Conservation (phyloP, 1,140 invertebrate species). For the Conus ventricosus region DNA sequence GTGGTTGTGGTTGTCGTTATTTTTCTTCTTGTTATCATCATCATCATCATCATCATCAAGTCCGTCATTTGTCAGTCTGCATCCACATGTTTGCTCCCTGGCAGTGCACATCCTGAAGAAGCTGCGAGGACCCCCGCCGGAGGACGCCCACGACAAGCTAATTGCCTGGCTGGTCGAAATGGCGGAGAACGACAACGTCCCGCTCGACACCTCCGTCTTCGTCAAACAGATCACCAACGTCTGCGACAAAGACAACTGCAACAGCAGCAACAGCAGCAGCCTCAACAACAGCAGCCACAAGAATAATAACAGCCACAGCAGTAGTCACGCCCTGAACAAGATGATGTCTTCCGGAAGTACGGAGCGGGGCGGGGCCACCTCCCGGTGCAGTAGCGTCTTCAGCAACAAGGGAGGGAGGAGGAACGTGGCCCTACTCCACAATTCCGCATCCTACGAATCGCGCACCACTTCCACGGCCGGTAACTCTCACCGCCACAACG, state of each 20-base stretch:
- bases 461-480: background rate
- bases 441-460: slow-evolving; percentile 50
- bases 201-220: slow-evolving; percentile 49
- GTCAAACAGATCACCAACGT: slow-evolving; percentile 51
- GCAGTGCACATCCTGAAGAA: too few relatives aligned
- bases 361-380: background rate
- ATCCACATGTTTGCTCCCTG: too few relatives aligned
- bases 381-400: background rate
- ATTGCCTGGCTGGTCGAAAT: slow-evolving; percentile 61
- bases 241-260: slow-evolving; percentile 23
- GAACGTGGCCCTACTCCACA: slow-evolving; percentile 38
- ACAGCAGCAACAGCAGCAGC: background rate
- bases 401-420: background rate
- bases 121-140: slow-evolving; percentile 21
- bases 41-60: too few relatives aligned
- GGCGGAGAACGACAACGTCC: slow-evolving; percentile 54
- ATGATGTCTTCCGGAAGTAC: background rate
- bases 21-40: too few relatives aligned
- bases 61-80: too few relatives aligned
- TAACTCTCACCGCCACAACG: too few relatives aligned
- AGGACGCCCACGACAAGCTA: slow-evolving; percentile 61
- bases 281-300: background rate
- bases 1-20: too few relatives aligned
- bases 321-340: background rate
- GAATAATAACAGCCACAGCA: background rate